Evolutionary conservation across 2,888 invertebrate species (phyloP), one percentile per base, ranked within the genome.

Genomic region (Oscheius sp.): DNA sequence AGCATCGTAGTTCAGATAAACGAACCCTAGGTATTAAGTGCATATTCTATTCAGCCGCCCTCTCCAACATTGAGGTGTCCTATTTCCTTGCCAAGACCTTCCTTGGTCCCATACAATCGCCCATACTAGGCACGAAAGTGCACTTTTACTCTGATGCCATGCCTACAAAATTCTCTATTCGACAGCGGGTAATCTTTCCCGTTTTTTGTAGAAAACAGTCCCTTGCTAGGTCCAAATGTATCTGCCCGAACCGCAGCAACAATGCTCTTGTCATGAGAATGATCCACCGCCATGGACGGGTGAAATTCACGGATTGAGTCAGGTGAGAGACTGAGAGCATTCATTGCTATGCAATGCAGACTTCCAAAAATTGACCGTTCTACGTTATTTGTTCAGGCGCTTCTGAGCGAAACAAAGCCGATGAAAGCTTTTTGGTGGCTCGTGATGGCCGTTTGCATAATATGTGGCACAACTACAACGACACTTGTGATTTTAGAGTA

Each of bases 251-350:
- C 75, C 78, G 5, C 75, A 74, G 55, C 63, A 65, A 39, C 75
- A 74, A 45, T 83, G 83, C 52, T 74, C 73, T 15, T 84, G 84
- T 64, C 84, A 84, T 61, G 65, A 72, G 8, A 73, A 79, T 20
- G 83, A 84, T 25, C 81, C 82, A 6, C 82, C 84, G 1, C 81
- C 84, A 0, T 84, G 83, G 83, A 85, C 84, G 0, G 84, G 84
- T 25, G 84, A 84, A 71, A 77, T 84, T 46, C 84, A 84, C 72
- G 84, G 83, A 15, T 55, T 84, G 52, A 81, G 80, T 63, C 82
- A 84, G 69, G 82, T 79, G 34, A 17, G 52, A 10, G n/a, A n/a
- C n/a, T n/a, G n/a, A n/a, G n/a, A 52, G 8, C 17, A 55, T 15
- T 25, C 8, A 34, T 33, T 55, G 33, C n/a, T n/a, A 52, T 34